Conservation (phyloP, 2,113 vertebrate species). For the Hemichromis elongatus region DNA sequence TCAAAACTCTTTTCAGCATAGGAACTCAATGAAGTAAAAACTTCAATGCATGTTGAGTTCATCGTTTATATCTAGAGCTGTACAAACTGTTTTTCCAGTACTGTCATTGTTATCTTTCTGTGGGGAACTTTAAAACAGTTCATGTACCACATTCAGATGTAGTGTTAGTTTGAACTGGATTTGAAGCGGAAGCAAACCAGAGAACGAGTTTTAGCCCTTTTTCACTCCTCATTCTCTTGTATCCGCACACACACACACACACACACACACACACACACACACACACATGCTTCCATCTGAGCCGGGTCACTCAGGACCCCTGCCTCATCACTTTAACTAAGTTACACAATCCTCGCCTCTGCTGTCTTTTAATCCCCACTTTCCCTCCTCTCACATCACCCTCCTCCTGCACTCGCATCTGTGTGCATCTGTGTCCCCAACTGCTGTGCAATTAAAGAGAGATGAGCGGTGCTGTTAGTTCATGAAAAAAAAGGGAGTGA, state of each 20-base stretch:
- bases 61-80: background rate
- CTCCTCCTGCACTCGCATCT: conserved; percentile 51
- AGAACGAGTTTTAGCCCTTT: background rate
- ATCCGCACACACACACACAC: conserved; percentile 29
- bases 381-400: conserved; percentile 35
- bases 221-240: background rate
- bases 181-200: conserved; percentile 3
- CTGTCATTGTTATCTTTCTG: background rate
- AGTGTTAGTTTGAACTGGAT: background rate
- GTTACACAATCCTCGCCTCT: conserved; percentile 54
- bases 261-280: conserved; percentile 4
- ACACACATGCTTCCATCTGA: background rate
- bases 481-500: conserved; percentile 60
- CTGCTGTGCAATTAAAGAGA: conserved; percentile 75
- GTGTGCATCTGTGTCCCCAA: conserved; percentile 65
- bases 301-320: conserved; percentile 45
- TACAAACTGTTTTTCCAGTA: background rate
- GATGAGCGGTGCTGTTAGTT: conserved; percentile 73
- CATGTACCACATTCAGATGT: background rate
- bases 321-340: conserved; percentile 58
- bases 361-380: conserved; percentile 20
- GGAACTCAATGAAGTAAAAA: background rate
- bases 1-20: background rate
- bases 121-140: conserved; percentile 3
- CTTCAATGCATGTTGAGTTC: background rate